Percentiles rank a stretch among this genome's conserved stretches.
Evolutionary conservation across 1,140 invertebrate genomes (phyloP).

Genomic region (Lethrus apterus): DNA sequence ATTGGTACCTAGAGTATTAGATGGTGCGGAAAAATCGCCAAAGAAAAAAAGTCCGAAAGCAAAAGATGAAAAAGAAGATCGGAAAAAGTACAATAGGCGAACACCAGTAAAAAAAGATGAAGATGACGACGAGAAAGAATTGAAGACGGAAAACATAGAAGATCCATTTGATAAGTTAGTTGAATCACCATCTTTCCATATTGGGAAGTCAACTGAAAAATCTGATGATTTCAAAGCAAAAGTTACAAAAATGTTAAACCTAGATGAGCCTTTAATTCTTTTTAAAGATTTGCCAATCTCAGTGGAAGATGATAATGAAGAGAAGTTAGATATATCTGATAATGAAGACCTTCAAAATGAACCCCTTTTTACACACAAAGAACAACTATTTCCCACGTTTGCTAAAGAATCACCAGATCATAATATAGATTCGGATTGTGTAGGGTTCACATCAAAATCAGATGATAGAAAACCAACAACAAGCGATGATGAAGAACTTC

Average conservation of each 20-base stretch:
- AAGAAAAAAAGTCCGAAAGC: slow-evolving; percentile 30
- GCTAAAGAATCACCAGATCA: slow-evolving; percentile 34
- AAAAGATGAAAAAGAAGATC: slow-evolving; percentile 23
- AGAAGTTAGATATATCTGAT: slow-evolving; percentile 48
- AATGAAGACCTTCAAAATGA: slow-evolving; percentile 51
- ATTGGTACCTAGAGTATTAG: slow-evolving; percentile 47
- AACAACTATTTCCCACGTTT: slow-evolving; percentile 48
- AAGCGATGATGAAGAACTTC: slow-evolving; percentile 50
- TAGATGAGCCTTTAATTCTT: slow-evolving; percentile 31
- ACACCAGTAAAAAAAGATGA: slow-evolving; percentile 28
- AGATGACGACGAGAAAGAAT: slow-evolving; percentile 25
- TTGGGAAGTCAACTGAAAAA: slow-evolving; percentile 21
- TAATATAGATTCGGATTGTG: slow-evolving; percentile 38
- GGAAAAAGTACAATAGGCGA: slow-evolving; percentile 28
- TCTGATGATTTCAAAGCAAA: slow-evolving; percentile 21
- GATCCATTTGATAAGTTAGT: slow-evolving; percentile 48
- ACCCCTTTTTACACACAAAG: slow-evolving; percentile 49
- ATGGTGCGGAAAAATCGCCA: slow-evolving; percentile 44
- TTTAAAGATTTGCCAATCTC: slow-evolving; percentile 40
- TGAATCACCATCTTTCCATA: slow-evolving; percentile 40
- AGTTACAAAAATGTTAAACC: slow-evolving; percentile 21
- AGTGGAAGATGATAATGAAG: slow-evolving; percentile 46
- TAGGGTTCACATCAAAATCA: slow-evolving; percentile 26
- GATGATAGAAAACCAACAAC: slow-evolving; percentile 44
- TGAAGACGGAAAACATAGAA: slow-evolving; percentile 31